Evolutionary conservation across 2,113 vertebrate genomes (phyloP).

Genomic region (Balaenoptera acutorostrata): DNA sequence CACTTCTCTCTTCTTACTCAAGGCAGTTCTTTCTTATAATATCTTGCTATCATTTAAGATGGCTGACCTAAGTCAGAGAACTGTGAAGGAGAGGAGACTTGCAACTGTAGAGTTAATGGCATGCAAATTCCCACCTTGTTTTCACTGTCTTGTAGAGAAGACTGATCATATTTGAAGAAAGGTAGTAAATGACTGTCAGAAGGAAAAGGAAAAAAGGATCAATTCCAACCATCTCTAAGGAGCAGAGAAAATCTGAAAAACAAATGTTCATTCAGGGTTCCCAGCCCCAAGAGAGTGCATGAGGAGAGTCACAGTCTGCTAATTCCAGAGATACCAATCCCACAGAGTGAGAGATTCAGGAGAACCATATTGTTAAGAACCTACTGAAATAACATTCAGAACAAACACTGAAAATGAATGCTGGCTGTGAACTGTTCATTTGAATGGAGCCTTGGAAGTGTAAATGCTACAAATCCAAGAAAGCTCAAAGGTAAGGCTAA

Average conservation of each 20-base stretch:
- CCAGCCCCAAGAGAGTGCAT: neutral
- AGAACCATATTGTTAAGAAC: constrained; percentile 35
- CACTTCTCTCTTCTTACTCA: neutral
- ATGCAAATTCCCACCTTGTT: constrained; percentile 34
- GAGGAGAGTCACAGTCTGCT: constrained; percentile 26
- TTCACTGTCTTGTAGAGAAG: constrained; percentile 50
- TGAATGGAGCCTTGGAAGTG: neutral
- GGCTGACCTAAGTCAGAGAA: neutral
- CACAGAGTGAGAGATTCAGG: constrained; percentile 25
- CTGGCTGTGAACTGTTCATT: neutral
- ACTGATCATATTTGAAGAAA: constrained; percentile 63
- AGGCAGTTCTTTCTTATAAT: neutral
- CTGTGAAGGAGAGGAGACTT: neutral
- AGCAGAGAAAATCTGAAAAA: constrained; percentile 57
- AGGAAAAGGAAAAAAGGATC: constrained; percentile 44
- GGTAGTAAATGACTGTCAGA: constrained; percentile 37
- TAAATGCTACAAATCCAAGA: neutral
- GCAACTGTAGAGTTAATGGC: constrained; percentile 47
- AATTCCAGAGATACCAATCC: constrained; percentile 41
- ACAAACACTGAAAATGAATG: constrained; percentile 9
- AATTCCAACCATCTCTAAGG: constrained; percentile 34
- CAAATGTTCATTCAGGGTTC: constrained; percentile 48
- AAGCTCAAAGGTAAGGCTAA: neutral
- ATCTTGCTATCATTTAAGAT: constrained; percentile 19
- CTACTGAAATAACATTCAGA: constrained; percentile 1